Conservation (phyloP, 1,140 invertebrate species). For the Arion vulgaris region DNA sequence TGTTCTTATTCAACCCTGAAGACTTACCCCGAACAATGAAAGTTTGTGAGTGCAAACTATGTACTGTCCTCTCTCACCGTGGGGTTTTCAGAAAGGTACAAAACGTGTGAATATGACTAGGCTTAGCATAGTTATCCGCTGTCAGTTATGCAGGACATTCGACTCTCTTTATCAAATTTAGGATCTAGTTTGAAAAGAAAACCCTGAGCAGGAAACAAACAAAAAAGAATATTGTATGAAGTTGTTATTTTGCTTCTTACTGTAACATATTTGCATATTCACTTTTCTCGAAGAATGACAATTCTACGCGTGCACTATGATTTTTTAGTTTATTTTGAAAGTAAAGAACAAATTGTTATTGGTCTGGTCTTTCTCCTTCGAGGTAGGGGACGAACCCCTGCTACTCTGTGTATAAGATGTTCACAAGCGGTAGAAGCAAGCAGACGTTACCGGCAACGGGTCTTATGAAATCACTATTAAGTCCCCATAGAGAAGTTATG, state of each 20-base stretch:
- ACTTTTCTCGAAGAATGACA: background rate
- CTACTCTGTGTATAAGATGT: background rate
- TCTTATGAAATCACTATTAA: conserved; percentile 35
- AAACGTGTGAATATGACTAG: background rate
- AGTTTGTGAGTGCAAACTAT: too few relatives aligned
- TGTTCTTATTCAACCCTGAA: too few relatives aligned
- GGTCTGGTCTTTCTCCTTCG: too few relatives aligned
- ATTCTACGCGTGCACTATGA: background rate
- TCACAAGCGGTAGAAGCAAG: background rate
- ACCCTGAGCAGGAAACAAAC: background rate
- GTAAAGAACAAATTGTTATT: background rate
- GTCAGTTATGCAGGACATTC: background rate
- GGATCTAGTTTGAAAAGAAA: background rate
- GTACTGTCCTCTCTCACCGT: background rate
- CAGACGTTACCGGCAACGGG: background rate
- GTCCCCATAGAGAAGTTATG: conserved; percentile 28
- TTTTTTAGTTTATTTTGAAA: background rate
- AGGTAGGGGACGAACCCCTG: background rate
- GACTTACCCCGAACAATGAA: too few relatives aligned
- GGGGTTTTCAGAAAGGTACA: background rate
- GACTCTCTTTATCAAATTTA: background rate
- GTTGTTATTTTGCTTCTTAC: conserved; percentile 2
- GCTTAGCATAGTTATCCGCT: background rate
- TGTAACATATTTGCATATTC: conserved; percentile 21
- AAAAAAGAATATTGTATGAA: conserved; percentile 1